Evolutionary conservation across 2,797 vertebrate species (phyloP), one percentile per base, ranked within the genome.

Genomic region (Epinephelus awoara): DNA sequence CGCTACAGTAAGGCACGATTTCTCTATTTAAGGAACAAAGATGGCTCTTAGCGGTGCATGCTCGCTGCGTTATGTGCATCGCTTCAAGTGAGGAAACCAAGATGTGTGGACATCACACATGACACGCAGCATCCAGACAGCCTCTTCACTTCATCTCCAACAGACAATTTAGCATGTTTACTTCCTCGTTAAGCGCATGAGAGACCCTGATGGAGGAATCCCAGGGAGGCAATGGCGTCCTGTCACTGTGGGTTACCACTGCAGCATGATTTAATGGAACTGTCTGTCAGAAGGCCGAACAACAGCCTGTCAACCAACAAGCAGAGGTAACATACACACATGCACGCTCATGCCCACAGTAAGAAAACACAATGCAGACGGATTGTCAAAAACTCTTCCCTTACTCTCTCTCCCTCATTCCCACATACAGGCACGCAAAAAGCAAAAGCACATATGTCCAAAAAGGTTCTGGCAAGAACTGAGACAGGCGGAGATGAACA

Each of bases 201-300:
- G 88, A 91, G 86, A 88, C 86, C 84, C 88, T 80, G 90, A 93
- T 91, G 91, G 88, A 92, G 88, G 73, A 93, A 93, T 89, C 88
- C 91, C 87, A 77, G 88, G 90, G 90, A 93, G 88, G 85, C 88
- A 56, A 85, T 79, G 85, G 85, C 81, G 85, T 92, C 92, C 91
- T 94, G 91, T 94, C 94, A 93, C 88, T 77, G 89, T 81, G 84
- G 90, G 91, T 94, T 93, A 93, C 92, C 85, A 85, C 85, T 89
- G 88, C 87, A 67, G 89, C 88, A 86, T 91, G 92, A 94, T 94
- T 96, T 95, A 95, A 95, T 95, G 94, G 93, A 94, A 94, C 88
- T 95, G 94, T 94, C 93, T 93, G 92, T 94, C 93, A 94, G 82
- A 86, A 80, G 88, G 91, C 86, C 80, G 66, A 91, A 89, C 83